Evolutionary conservation across 2,113 vertebrate species (phyloP).

Genomic region (Plestiodon gilberti): DNA sequence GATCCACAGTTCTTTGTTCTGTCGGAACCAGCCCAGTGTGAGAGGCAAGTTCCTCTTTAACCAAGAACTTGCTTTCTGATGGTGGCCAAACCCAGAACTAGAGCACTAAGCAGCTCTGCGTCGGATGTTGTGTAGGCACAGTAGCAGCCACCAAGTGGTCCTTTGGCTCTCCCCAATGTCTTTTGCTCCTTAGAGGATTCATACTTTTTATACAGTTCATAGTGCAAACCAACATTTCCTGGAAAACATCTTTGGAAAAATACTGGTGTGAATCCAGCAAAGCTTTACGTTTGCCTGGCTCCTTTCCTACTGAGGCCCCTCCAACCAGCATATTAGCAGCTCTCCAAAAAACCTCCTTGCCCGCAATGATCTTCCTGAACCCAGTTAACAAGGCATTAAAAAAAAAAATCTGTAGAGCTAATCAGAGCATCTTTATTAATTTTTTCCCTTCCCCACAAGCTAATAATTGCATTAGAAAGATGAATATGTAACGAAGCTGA

Average conservation of each 20-base stretch:
- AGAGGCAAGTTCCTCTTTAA: neutral
- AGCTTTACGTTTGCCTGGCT: neutral
- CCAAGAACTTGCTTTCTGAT: neutral
- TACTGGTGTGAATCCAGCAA: neutral
- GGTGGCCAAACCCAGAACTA: neutral
- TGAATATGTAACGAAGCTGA: conserved; percentile 77
- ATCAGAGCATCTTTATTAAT: conserved; percentile 73
- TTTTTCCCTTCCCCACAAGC: conserved; percentile 72
- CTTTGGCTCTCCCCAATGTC: no score
- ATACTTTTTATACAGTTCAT: no score
- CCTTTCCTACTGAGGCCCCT: no score
- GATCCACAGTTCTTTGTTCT: no score
- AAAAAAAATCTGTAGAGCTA: conserved; percentile 71
- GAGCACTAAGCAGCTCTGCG: neutral
- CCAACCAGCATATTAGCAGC: neutral
- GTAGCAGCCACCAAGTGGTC: no score
- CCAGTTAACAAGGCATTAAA: conserved; percentile 51
- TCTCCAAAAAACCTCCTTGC: conserved; percentile 35
- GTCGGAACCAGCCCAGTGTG: no score
- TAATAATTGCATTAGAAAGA: conserved; percentile 79
- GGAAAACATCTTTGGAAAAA: neutral
- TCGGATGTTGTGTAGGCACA: neutral
- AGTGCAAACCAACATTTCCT: neutral
- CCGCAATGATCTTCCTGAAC: conserved; percentile 53
- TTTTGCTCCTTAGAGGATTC: no score